phyloP scores from a whole-genome alignment of 2,888 invertebrate species.

The Theretra japonica region DNA sequence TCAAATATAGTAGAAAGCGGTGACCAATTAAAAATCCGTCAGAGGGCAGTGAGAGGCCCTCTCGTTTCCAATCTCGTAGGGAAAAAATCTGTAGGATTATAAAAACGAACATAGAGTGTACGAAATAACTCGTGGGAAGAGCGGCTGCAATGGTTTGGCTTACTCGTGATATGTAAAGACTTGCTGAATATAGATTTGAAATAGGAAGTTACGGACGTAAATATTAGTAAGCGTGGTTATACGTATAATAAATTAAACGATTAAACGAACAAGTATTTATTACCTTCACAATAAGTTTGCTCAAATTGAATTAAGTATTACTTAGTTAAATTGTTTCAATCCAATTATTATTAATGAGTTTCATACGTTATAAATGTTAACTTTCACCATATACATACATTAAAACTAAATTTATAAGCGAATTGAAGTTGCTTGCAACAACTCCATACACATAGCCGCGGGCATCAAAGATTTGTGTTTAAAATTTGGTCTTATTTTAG shows the following conservation, averaged over 20 bases:
- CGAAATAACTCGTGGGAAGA: constrained; percentile 70
- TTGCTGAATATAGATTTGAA: constrained; percentile 31
- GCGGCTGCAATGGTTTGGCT: constrained; percentile 76
- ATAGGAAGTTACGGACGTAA: constrained; percentile 31
- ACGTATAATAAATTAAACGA: neutral
- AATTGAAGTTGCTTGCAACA: constrained; percentile 59
- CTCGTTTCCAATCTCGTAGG: constrained; percentile 53
- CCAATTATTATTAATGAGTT: too few relatives aligned
- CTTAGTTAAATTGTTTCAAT: too few relatives aligned
- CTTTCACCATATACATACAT: neutral
- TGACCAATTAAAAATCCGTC: constrained; percentile 1
- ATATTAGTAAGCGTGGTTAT: constrained; percentile 25
- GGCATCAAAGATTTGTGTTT: constrained; percentile 83
- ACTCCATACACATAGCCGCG: constrained; percentile 64
- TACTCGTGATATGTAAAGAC: constrained; percentile 55
- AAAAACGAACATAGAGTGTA: constrained; percentile 72
- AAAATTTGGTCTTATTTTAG: constrained; percentile 86
- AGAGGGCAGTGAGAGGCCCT: constrained; percentile 37
- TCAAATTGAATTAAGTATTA: neutral
- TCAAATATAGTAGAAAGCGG: constrained; percentile 1
- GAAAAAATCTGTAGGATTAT: constrained; percentile 66
- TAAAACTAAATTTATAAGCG: neutral
- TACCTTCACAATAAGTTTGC: neutral
- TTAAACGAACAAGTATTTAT: neutral
- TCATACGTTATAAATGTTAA: neutral